Percentiles rank a stretch among this genome's conserved stretches.
These are phyloP conservation scores for Phaethon lepturus DNA, from an alignment of 2,113 vertebrate species.

Conservation along the genomic window DNA sequence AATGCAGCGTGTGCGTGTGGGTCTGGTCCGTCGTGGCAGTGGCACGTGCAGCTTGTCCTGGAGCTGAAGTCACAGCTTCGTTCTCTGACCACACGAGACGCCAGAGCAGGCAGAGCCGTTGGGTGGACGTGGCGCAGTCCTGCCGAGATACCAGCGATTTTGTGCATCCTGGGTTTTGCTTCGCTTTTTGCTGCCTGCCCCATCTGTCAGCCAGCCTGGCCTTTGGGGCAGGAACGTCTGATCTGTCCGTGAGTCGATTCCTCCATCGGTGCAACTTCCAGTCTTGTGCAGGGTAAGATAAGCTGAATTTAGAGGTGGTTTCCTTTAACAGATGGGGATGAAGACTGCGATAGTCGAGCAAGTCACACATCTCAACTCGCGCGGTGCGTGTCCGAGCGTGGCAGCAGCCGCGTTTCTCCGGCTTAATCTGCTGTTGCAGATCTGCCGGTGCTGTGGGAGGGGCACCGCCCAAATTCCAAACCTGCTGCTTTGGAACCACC, in stretches of 20 bases:
- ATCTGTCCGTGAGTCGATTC: accelerated
- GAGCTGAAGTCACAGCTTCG: not conserved
- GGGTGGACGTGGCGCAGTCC: not conserved
- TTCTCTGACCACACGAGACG: not conserved
- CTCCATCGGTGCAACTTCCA: not conserved
- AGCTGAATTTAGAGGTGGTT: not conserved
- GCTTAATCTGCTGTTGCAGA: not conserved
- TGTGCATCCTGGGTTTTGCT: not conserved
- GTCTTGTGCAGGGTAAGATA: not conserved
- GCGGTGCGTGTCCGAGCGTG: accelerated
- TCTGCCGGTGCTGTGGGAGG: not conserved
- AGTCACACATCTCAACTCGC: accelerated
- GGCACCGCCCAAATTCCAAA: not conserved
- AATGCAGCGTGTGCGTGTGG: accelerated
- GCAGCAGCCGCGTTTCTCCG: not conserved
- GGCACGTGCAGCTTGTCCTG: not conserved
- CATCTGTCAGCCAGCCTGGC: not conserved
- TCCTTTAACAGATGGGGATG: not conserved
- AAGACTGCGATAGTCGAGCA: too few species aligned
- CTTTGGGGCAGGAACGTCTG: not conserved
- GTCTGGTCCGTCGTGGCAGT: not conserved
- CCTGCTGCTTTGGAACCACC: not conserved
- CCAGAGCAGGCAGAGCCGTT: not conserved
- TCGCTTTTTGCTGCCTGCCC: not conserved
- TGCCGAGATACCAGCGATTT: not conserved